phyloP scores from a whole-genome alignment of 1,140 invertebrate genomes.

The Lordiphosa stackelbergi region DNA sequence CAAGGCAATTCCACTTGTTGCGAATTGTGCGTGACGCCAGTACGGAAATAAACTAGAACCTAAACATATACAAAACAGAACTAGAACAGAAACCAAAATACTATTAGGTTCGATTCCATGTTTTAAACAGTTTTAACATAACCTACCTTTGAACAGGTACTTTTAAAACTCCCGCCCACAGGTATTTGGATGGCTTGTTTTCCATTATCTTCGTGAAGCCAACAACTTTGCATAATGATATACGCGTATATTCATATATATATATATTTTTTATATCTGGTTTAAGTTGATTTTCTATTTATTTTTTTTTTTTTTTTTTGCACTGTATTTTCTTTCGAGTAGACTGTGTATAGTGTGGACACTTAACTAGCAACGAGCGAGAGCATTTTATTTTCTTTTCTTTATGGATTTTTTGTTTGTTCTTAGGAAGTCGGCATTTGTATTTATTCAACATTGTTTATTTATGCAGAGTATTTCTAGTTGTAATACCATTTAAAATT shows the following conservation, averaged over 20 bases:
- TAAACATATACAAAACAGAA: too few relatives aligned
- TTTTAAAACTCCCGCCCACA: too few relatives aligned
- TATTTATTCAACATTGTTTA: constrained; percentile 27
- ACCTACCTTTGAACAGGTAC: too few relatives aligned
- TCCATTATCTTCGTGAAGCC: not conserved
- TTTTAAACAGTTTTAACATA: too few relatives aligned
- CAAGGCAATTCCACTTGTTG: too few relatives aligned
- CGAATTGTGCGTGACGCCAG: too few relatives aligned
- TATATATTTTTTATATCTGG: constrained; percentile 18
- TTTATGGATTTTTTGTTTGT: not conserved
- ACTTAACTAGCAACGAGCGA: constrained; percentile 12
- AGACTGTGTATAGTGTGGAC: constrained; percentile 22
- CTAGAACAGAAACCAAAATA: too few relatives aligned
- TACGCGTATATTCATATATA: constrained; percentile 12
- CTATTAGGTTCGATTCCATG: too few relatives aligned
- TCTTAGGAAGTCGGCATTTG: constrained; percentile 52
- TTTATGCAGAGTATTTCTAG: constrained; percentile 38
- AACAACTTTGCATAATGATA: constrained; percentile 37
- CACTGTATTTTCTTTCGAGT: constrained; percentile 30
- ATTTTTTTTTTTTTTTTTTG: constrained; percentile 22
- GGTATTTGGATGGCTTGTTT: too few relatives aligned
- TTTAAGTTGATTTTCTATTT: constrained; percentile 11
- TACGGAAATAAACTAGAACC: too few relatives aligned
- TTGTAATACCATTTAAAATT: constrained; percentile 69
- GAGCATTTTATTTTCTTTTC: constrained; percentile 6